Evolutionary conservation across 2,797 vertebrate species (phyloP).

Genomic region (Prionace glauca): DNA sequence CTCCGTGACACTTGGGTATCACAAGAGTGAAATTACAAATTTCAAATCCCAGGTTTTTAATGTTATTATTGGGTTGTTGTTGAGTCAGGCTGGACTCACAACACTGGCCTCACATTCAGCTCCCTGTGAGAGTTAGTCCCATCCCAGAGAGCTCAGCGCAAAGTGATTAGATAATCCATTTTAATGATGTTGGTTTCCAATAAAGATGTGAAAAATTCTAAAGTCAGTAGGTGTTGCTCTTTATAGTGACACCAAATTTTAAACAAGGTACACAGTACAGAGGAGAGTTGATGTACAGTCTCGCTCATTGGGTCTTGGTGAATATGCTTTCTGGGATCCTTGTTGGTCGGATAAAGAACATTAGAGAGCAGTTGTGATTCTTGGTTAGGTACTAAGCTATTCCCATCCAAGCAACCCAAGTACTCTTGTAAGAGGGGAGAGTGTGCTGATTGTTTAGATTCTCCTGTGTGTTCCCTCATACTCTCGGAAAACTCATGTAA

Average conservation of each 20-base stretch:
- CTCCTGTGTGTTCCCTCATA: not conserved
- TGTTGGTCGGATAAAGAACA: not conserved
- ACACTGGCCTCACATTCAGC: not conserved
- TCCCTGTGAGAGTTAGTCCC: not conserved
- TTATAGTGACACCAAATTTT: not conserved
- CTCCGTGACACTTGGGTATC: not conserved
- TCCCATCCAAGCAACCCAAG: not conserved
- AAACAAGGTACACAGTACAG: not conserved
- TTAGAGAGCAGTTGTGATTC: not conserved
- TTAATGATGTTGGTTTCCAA: not conserved
- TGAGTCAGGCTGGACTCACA: not conserved
- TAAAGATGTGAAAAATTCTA: not conserved
- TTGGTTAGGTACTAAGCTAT: not conserved
- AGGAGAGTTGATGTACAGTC: not conserved
- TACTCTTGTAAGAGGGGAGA: not conserved
- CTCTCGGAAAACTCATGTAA: not conserved
- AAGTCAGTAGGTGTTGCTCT: not conserved
- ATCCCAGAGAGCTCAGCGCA: not conserved
- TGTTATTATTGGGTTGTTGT: not conserved
- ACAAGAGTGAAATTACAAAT: not conserved
- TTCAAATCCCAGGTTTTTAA: not conserved
- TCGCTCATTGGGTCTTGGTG: not conserved
- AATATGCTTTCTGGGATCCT: not conserved
- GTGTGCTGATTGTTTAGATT: not conserved
- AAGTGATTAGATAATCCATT: not conserved